These are phyloP conservation scores for Grammomys dolichurus DNA, from an alignment of 2,113 vertebrate genomes.

Conservation along the genomic window DNA sequence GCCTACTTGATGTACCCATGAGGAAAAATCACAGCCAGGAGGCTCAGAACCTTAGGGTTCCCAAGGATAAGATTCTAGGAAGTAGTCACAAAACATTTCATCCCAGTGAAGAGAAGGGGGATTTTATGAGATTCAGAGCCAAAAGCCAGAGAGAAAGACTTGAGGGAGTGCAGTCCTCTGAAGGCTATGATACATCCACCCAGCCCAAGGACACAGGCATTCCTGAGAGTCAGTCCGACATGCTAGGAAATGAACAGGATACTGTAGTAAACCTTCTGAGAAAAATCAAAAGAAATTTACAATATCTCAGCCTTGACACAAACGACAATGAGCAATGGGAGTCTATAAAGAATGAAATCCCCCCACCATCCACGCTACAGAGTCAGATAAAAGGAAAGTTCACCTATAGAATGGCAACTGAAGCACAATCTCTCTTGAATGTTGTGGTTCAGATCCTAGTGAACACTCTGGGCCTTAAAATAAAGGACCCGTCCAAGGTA, in stretches of 20 bases:
- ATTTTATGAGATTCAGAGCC: accelerated
- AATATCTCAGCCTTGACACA: accelerated
- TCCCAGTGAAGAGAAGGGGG: background rate
- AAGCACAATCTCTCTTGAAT: background rate
- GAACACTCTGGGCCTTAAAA: background rate
- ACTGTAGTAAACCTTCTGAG: background rate
- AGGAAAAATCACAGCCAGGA: background rate
- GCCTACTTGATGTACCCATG: background rate
- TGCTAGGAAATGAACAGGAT: background rate
- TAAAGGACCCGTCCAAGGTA: too few species aligned
- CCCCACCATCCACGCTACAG: background rate
- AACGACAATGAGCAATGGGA: background rate
- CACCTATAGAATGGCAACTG: background rate
- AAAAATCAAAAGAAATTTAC: background rate
- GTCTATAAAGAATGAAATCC: background rate
- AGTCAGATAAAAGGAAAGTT: background rate
- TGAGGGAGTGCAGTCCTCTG: background rate
- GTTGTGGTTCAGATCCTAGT: background rate
- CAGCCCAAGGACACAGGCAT: background rate
- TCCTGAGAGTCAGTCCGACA: background rate
- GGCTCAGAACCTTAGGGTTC: background rate
- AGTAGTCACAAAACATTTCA: background rate
- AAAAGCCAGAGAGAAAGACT: background rate
- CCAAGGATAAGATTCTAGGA: background rate
- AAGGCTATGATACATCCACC: too few species aligned